Base-by-base conservation (phyloP, 2,888 invertebrate species). In the Mythimna impura region DNA sequence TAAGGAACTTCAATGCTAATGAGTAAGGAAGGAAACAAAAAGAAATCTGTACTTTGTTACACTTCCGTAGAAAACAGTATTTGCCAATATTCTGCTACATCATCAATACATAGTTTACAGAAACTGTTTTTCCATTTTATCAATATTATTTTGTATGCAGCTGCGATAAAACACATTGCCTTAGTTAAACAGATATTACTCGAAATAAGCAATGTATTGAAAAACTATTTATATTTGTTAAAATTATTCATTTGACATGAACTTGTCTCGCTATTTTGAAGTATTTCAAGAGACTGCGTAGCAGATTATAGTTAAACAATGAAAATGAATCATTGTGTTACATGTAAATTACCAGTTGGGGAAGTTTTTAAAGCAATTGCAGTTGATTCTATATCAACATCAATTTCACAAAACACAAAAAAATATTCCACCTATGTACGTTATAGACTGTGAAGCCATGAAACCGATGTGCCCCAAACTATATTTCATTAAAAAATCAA, bases 111-210 rank as follows among this genome's bases (percentile, higher is more conserved):
- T 43, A 34, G 10, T 73, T 17, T 20, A 12, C 5, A 20, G 20
- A 47, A 20, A 14, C 30, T 50, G 8, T 36, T 30, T 25, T 10
- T 14, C 34, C 12, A 64, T 34, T 55, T 57, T 30, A 54, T 43
- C n/a, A 36, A 57, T 8, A 50, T 55, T 40, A 30, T 52, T 58
- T 64, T 40, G 8, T 30, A 65, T 22, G 40, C 22, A 52, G 17
- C 22, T 73, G 66, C 17, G 72, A 40, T 40, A 50, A 30, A 67
- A 73, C 54, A 36, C 36, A 54, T 52, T 54, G 52, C 25, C 25
- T 8, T 52, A 34, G 58, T 50, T 20, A 58, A 50, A 40, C 12
- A 30, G 14, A 71, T 71, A 63, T 55, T 57, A 22, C 30, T 47
- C 2, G 30, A 12, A 30, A 0, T 66, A 66, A 3, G 22, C 25